phyloP scores from a whole-genome alignment of 2,888 invertebrate genomes.

The Elegia similella region DNA sequence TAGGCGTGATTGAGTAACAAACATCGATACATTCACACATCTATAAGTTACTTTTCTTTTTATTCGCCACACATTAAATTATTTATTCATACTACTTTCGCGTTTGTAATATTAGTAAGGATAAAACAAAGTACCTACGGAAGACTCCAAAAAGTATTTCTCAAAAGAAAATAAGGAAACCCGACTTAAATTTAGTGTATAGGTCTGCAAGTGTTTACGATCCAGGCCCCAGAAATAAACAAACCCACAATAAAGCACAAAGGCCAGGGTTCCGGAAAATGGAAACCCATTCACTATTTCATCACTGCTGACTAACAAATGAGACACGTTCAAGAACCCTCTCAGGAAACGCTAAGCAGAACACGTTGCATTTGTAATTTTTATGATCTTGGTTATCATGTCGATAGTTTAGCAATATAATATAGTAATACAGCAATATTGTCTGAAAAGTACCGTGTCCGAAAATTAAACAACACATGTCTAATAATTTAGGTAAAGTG shows the following conservation, averaged over 20 bases:
- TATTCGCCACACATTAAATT: too few relatives aligned
- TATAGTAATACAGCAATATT: background rate
- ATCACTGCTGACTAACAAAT: slow-evolving; percentile 53
- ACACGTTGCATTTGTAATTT: slow-evolving; percentile 4
- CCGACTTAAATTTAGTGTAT: slow-evolving; percentile 70
- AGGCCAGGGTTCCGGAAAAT: slow-evolving; percentile 62
- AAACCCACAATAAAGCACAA: slow-evolving; percentile 69
- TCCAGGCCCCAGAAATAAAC: slow-evolving; percentile 70
- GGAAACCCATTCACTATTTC: slow-evolving; percentile 59
- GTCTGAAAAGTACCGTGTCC: too few relatives aligned
- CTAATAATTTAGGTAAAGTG: background rate
- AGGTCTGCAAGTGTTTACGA: slow-evolving; percentile 73
- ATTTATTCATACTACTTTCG: too few relatives aligned
- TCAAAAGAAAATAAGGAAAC: slow-evolving; percentile 61
- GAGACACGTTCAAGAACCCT: slow-evolving; percentile 28
- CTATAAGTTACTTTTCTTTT: too few relatives aligned
- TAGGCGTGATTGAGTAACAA: too few relatives aligned
- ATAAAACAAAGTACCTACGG: background rate
- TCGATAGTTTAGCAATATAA: too few relatives aligned
- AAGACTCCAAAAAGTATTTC: slow-evolving; percentile 42
- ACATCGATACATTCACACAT: too few relatives aligned
- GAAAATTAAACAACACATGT: background rate
- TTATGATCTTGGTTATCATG: background rate
- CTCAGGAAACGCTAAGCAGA: slow-evolving; percentile 4
- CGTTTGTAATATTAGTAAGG: too few relatives aligned